A percentile compares a stretch with the other conserved stretches of the same genome.
Conservation (phyloP, 2,113 vertebrate genomes). For the Vombatus ursinus region DNA sequence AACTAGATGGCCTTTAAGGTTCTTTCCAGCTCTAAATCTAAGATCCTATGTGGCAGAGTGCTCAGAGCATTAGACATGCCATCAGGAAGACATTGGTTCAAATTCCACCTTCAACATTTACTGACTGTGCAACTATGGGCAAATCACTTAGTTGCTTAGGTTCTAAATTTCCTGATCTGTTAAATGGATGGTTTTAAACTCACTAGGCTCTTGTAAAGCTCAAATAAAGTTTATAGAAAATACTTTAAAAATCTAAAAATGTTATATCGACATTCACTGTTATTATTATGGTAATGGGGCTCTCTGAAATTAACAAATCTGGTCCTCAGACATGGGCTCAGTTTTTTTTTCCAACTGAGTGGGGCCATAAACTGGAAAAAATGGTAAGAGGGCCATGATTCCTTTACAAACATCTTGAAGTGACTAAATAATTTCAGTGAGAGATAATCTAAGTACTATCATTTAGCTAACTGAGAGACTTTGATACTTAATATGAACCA, state of each 20-base stretch:
- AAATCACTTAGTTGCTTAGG: not conserved
- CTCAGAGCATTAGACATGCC: not conserved
- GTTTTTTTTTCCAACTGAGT: not conserved
- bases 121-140: not conserved
- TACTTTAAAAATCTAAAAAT: not conserved
- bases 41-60: not conserved
- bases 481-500: not conserved
- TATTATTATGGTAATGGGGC: not conserved
- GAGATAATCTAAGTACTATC: not conserved
- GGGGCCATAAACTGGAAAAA: not conserved
- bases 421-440: not conserved
- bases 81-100: not conserved
- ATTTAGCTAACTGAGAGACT: not conserved
- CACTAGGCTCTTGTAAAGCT: not conserved
- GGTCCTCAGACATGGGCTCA: not conserved
- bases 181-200: not conserved
- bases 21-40: not conserved
- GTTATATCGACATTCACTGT: not conserved
- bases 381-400: not conserved
- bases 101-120: not conserved
- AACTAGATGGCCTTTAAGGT: not conserved
- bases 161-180: not conserved
- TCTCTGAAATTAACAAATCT: not conserved
- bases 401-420: not conserved
- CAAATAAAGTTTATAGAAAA: not conserved